Evolutionary conservation across 2,888 invertebrate genomes (phyloP).

Genomic region (Xanthia icteritia): DNA sequence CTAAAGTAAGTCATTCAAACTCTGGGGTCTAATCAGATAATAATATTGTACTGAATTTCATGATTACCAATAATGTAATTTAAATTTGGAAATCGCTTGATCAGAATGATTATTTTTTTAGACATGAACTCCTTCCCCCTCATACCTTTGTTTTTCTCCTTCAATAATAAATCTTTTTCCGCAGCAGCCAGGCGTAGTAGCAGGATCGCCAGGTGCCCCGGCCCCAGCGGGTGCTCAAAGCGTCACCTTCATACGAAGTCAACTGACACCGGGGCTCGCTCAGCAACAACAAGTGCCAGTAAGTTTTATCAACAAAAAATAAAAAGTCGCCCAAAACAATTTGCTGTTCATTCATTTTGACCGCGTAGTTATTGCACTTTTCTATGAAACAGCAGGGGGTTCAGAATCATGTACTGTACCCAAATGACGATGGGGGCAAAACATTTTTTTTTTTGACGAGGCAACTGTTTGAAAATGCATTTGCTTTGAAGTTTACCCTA

Average conservation of each 20-base stretch:
- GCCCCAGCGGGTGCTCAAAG: conserved; percentile 88
- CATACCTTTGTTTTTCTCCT: not conserved
- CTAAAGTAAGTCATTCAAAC: not conserved
- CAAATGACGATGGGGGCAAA: too few relatives aligned
- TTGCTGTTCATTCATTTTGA: too few relatives aligned
- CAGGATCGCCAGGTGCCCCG: conserved; percentile 81
- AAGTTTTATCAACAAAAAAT: not conserved
- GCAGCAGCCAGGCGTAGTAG: conserved; percentile 82
- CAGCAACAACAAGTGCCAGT: conserved; percentile 90
- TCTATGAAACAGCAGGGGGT: too few relatives aligned
- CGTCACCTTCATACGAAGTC: conserved; percentile 93
- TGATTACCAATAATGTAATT: not conserved
- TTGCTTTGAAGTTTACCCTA: too few relatives aligned
- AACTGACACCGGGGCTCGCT: conserved; percentile 92
- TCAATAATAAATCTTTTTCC: not conserved
- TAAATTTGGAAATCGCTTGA: not conserved
- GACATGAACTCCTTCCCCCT: not conserved
- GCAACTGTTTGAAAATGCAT: too few relatives aligned
- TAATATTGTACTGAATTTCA: not conserved
- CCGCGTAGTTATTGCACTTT: too few relatives aligned
- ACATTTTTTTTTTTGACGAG: too few relatives aligned
- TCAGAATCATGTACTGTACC: too few relatives aligned
- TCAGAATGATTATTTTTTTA: not conserved
- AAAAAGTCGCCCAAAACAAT: too few relatives aligned
- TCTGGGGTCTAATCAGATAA: not conserved